phyloP scores from a whole-genome alignment of 2,888 invertebrate species.

The Chalcis sispes region DNA sequence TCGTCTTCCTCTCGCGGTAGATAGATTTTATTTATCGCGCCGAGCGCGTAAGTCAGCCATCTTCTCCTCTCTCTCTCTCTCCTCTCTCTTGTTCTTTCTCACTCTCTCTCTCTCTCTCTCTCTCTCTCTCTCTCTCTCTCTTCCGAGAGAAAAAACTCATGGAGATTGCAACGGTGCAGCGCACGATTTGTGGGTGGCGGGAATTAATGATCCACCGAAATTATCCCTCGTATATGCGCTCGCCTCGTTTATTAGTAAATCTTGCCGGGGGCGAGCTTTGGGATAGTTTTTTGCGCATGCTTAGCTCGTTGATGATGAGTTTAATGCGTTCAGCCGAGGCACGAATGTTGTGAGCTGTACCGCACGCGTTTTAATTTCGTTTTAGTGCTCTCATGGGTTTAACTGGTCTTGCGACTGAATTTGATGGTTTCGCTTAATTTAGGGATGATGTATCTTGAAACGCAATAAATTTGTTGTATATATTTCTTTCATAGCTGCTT shows the following conservation, averaged over 20 bases:
- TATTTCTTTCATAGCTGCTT: no score
- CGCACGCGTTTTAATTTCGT: not conserved
- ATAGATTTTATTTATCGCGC: slow-evolving; percentile 23
- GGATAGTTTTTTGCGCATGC: not conserved
- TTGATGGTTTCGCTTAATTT: no score
- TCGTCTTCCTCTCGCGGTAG: not conserved
- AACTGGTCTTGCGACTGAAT: no score
- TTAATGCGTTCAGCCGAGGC: slow-evolving; percentile 2
- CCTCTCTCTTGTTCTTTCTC: no score
- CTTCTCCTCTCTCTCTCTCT: no score
- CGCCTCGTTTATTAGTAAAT: no score
- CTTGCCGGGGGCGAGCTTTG: no score
- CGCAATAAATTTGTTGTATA: no score
- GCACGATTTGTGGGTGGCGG: slow-evolving; percentile 43
- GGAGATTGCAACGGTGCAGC: not conserved
- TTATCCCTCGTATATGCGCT: slow-evolving; percentile 8
- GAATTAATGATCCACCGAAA: slow-evolving; percentile 39
- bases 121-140: no score
- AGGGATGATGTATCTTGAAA: no score
- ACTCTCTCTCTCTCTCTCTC: no score
- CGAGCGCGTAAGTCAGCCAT: not conserved
- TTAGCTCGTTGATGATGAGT: not conserved
- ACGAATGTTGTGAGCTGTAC: not conserved
- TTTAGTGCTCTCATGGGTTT: not conserved
- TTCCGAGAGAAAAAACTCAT: no score